phyloP scores from a whole-genome alignment of 2,888 invertebrate genomes.

The Conistra vaccinii region DNA sequence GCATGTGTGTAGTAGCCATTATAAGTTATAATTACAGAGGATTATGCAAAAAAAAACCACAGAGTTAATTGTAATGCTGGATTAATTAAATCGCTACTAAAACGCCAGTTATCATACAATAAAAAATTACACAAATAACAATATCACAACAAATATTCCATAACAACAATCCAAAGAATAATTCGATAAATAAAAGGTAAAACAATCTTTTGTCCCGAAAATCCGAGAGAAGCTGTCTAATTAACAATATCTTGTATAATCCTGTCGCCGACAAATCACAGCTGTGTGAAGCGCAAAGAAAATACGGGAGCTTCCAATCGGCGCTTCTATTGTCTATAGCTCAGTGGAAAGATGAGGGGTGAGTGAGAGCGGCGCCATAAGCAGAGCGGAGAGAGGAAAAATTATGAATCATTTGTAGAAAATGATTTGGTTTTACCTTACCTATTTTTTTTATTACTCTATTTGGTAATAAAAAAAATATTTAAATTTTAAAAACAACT shows the following conservation, averaged over 20 bases:
- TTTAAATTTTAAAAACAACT: too few relatives aligned
- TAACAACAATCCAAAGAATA: background rate
- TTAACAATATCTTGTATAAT: conserved; percentile 54
- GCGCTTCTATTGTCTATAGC: conserved; percentile 60
- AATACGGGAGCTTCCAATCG: conserved; percentile 61
- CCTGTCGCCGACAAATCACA: conserved; percentile 53
- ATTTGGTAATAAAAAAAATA: too few relatives aligned
- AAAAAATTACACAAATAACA: too few relatives aligned
- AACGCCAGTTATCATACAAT: background rate
- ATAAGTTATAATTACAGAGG: background rate
- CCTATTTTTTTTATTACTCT: background rate
- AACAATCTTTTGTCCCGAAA: conserved; percentile 13
- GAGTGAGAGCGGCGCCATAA: conserved; percentile 9
- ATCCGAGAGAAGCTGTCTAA: conserved; percentile 25
- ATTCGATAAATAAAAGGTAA: conserved; percentile 12
- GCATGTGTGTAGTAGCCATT: too few relatives aligned
- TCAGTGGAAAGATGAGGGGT: conserved; percentile 8
- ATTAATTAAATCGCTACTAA: background rate
- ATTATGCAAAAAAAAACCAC: too few relatives aligned
- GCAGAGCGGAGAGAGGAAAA: background rate
- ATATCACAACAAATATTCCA: background rate
- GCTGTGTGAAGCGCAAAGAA: conserved; percentile 50
- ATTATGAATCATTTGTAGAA: background rate
- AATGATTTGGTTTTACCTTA: background rate
- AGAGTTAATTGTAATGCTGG: too few relatives aligned